A percentile compares a stretch with the other conserved stretches of the same genome.
Evolutionary conservation across 2,113 vertebrate genomes (phyloP).

Genomic region (Phoxinus phoxinus): DNA sequence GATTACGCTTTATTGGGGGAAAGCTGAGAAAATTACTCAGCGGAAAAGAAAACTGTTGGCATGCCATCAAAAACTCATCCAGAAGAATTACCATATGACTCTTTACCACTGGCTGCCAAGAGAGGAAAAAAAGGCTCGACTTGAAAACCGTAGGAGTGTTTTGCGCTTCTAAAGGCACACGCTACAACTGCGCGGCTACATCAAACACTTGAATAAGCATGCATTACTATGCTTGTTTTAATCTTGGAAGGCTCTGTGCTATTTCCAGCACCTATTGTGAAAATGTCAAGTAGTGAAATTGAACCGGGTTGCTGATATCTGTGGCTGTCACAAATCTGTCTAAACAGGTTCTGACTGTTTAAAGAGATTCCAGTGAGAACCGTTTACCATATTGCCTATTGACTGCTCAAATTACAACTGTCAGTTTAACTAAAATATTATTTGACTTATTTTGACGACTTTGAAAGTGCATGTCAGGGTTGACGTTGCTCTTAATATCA

Average conservation of each 20-base stretch:
- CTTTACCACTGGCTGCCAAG: slow-evolving; percentile 45
- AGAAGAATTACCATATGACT: slow-evolving; percentile 56
- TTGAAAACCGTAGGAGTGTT: slow-evolving; percentile 20
- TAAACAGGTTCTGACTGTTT: slow-evolving; percentile 45
- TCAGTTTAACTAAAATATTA: slow-evolving; percentile 49
- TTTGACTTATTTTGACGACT: slow-evolving; percentile 34
- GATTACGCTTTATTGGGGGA: slow-evolving; percentile 41
- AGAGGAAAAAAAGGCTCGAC: slow-evolving; percentile 6
- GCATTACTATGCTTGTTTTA: slow-evolving; percentile 58
- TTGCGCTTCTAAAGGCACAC: slow-evolving; percentile 37
- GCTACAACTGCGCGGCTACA: slow-evolving; percentile 39
- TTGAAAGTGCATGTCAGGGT: slow-evolving; percentile 12
- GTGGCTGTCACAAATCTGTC: slow-evolving; percentile 43
- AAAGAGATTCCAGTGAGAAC: slow-evolving; percentile 36
- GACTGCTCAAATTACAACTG: slow-evolving; percentile 44
- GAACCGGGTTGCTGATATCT: slow-evolving; percentile 37
- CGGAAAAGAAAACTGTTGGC: slow-evolving; percentile 51
- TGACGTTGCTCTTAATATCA: background rate
- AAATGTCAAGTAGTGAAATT: slow-evolving; percentile 50
- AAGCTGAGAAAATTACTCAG: slow-evolving; percentile 44
- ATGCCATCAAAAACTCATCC: slow-evolving; percentile 48
- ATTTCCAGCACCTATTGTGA: slow-evolving; percentile 35
- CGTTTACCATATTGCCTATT: slow-evolving; percentile 28
- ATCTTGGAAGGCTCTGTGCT: slow-evolving; percentile 45
- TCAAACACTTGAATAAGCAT: slow-evolving; percentile 53